Conservation (phyloP, 2,888 invertebrate genomes). For the Pocota personata region DNA sequence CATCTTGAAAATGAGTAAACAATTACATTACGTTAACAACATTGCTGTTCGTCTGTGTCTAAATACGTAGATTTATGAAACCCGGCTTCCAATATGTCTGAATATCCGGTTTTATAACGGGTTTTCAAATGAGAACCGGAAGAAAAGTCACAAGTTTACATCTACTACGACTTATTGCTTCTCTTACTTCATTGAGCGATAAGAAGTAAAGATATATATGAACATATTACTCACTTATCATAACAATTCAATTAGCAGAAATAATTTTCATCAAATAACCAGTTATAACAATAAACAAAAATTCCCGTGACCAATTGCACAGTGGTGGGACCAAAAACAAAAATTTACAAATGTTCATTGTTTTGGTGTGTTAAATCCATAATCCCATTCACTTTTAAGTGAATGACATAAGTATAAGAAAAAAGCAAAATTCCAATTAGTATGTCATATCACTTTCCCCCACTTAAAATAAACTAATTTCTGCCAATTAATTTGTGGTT, state of each 20-base stretch:
- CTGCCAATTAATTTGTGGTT: constrained; percentile 7
- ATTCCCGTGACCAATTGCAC: not conserved
- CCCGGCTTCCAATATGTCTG: not conserved
- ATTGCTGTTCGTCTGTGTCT: not conserved
- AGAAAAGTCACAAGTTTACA: no score
- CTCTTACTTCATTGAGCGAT: not conserved
- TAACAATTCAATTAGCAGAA: not conserved
- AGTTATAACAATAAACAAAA: constrained; percentile 3
- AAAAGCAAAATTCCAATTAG: not conserved
- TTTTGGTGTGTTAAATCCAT: not conserved
- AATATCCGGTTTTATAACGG: not conserved
- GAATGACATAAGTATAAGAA: constrained; percentile 3
- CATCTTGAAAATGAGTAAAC: not conserved
- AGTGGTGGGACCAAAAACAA: no score
- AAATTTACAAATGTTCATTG: not conserved
- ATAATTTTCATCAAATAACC: not conserved
- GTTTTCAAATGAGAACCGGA: not conserved
- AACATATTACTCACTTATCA: not conserved
- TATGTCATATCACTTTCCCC: constrained; percentile 5
- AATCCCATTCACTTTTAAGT: constrained; percentile 25
- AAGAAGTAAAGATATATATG: not conserved
- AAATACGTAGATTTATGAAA: not conserved
- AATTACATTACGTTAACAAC: not conserved
- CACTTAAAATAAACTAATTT: not conserved
- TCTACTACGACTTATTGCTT: not conserved